Conservation (phyloP, 2,888 invertebrate genomes). For the Plusia festucae region DNA sequence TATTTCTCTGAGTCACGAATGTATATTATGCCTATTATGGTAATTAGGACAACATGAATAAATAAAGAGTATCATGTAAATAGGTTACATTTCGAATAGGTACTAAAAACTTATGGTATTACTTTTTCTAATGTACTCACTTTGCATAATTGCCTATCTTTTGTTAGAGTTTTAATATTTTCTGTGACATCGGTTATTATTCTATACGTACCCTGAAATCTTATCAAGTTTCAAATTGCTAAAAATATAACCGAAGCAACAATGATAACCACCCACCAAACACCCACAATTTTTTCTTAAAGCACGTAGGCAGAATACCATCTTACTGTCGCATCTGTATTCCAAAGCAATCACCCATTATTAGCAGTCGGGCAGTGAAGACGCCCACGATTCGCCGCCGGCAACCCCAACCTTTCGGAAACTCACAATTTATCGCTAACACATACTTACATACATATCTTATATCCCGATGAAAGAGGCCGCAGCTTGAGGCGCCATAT, state of each 20-base stretch:
- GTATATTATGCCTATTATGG: not conserved
- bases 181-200: too few species aligned
- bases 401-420: slow-evolving; percentile 68
- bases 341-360: slow-evolving; percentile 34
- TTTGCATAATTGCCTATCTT: too few species aligned
- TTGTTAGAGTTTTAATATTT: too few species aligned
- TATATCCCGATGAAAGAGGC: slow-evolving; percentile 65
- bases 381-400: slow-evolving; percentile 67
- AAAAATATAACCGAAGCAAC: too few species aligned
- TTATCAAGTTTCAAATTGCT: too few species aligned
- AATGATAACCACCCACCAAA: too few species aligned
- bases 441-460: slow-evolving; percentile 59
- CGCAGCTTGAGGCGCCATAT: slow-evolving; percentile 59
- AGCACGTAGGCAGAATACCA: slow-evolving; percentile 25
- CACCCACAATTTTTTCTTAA: not conserved
- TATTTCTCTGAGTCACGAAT: not conserved
- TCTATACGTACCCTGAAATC: too few species aligned
- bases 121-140: too few species aligned
- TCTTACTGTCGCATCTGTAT: slow-evolving; percentile 29
- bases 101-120: too few species aligned
- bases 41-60: not conserved
- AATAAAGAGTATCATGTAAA: not conserved
- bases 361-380: slow-evolving; percentile 50
- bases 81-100: not conserved
- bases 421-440: slow-evolving; percentile 68